Base-by-base conservation (phyloP, 2,797 vertebrate genomes). In the Halcyon chelicuti region DNA sequence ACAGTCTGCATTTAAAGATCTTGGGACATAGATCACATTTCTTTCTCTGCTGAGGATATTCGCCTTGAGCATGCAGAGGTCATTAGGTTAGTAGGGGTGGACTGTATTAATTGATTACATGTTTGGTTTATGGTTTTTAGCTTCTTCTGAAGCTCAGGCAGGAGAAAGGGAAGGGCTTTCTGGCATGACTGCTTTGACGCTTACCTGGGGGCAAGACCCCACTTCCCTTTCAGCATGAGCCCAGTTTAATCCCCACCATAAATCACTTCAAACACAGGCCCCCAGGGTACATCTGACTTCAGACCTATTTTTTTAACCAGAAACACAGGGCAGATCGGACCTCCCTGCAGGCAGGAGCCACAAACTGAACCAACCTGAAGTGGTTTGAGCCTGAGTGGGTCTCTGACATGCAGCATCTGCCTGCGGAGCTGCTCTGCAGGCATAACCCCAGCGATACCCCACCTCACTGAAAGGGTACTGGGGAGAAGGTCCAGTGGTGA, bases 391-490 rank as follows among this genome's bases (percentile, higher is more conserved):
- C 28, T 5, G 14, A 21, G 7, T 12, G 40, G 21, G 35, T 57
- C 40, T 14, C 23, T 2, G 0, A 25, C 2, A 3, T 6, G 0
- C 37, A 83, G 31, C 25, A 33, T 18, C 28, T 0, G 0, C 52
- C 0, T 0, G 8, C 2, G 1, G 66, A 63, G n/a, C 49, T 9
- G 19, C 42, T 58, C 23, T 52, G 18, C n/a, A 54, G 51, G 21
- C 1, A 1, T 39, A 39, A 21, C 21, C 18, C 8, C 44, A 31
- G n/a, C 0, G 0, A 18, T 26, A 7, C 5, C 10, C 26, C 15
- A 2, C 23, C 28, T 60, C 0, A 0, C 42, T 8, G 1, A n/a
- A 74, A 57, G 7, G 9, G 18, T 58, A 39, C 29, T 0, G 3
- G 5, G 35, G 23, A n/a, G 28, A 44, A 49, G 3, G 1, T 8